phyloP scores from a whole-genome alignment of 2,797 vertebrate genomes.

The Clarias platycephalus region DNA sequence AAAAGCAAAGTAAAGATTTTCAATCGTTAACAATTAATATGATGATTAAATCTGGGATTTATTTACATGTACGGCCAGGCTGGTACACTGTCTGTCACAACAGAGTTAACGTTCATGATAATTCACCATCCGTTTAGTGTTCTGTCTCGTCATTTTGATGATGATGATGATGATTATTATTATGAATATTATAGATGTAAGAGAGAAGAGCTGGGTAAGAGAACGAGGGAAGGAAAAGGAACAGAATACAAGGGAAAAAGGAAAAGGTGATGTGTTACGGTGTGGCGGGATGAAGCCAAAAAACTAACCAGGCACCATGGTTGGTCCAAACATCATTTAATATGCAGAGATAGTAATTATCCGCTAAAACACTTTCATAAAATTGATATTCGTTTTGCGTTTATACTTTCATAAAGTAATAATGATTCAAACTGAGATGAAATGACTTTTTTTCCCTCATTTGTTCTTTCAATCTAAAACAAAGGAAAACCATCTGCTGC shows the following conservation, averaged over 20 bases:
- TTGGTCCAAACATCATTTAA: not conserved
- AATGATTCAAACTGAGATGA: not conserved
- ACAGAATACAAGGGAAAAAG: not conserved
- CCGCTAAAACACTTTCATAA: not conserved
- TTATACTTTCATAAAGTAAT: not conserved
- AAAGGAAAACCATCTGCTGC: not conserved
- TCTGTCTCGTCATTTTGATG: not conserved
- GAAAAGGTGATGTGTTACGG: not conserved
- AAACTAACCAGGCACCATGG: not conserved
- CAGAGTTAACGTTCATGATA: not conserved
- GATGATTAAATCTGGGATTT: not conserved
- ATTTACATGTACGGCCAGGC: not conserved
- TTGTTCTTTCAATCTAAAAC: not conserved
- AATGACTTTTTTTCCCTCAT: not conserved
- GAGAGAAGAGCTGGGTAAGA: not conserved
- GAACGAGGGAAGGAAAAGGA: not conserved
- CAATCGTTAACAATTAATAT: not conserved
- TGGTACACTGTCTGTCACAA: not conserved
- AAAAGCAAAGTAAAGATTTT: not conserved
- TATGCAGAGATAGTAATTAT: not conserved
- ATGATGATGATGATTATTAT: conserved; percentile 10
- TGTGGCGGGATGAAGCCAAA: not conserved
- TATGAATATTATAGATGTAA: not conserved
- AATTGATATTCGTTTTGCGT: not conserved
- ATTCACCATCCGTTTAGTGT: not conserved